Evolutionary conservation across 2,797 vertebrate species (phyloP), one percentile per base, ranked within the genome.

Genomic region (Oreonectes daqikongensis): DNA sequence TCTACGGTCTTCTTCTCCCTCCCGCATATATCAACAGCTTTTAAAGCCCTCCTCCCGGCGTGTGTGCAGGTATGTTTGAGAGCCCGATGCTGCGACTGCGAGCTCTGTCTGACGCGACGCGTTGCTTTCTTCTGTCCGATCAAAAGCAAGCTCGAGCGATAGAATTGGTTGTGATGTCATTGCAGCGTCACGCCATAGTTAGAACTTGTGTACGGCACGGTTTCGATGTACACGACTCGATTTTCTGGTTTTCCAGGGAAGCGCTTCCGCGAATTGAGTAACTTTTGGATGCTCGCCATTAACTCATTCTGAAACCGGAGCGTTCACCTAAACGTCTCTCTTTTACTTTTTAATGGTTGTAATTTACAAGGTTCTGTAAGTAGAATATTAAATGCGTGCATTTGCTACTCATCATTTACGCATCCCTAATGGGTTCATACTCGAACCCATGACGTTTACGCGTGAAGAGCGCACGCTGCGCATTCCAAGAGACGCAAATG

Each of bases 81-180:
- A 53, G 48, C 26, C 18, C 12, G 17, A 12, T 20, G n/a, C 1
- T 11, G 20, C 20, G 50, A 8, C 32, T 1, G 64, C 4, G 53
- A 75, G 35, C 42, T 40, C 61, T 65, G 52, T 24, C 63, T 35
- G 18, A 64, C 50, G 72, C 24, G 61, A 67, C 63, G 44, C 20
- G n/a, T 26, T 50, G 40, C 18, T 53, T 75, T 69, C 20, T 60
- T 75, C 64, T 48, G 53, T 52, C 64, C 63, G 28, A 38, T 52
- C n/a, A 32, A 52, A 24, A 42, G 64, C 61, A 61, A 68, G 72
- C 70, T 76, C 46, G 48, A 63, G n/a, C 46, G 60, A 40, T 57
- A 22, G 48, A 64, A 67, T 22, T 22, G 59, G 9, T 22, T 20
- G 66, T 81, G 79, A 84, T 71, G 82, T 84, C 79, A 81, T 64